These are phyloP conservation scores for Oriolus oriolus DNA, from an alignment of 2,113 vertebrate species.

Conservation along the genomic window DNA sequence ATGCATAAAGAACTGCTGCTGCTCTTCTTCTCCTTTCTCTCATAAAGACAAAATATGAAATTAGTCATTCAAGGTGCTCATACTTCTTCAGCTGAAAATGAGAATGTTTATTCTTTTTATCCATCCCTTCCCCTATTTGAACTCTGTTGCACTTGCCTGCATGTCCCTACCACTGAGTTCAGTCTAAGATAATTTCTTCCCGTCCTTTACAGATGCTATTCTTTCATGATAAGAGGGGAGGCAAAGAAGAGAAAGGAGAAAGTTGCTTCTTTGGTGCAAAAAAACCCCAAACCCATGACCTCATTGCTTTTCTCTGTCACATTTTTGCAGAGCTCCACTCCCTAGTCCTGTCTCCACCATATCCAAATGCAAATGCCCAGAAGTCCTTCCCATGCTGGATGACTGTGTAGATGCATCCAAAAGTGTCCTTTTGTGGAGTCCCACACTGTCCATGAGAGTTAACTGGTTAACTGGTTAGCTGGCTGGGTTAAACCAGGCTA, in stretches of 20 bases:
- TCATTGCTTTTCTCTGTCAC: background rate
- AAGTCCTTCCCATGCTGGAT: fast-evolving
- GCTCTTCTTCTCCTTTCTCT: background rate
- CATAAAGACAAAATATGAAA: background rate
- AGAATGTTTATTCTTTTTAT: background rate
- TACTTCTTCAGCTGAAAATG: background rate
- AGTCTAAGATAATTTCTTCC: background rate
- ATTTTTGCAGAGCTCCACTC: background rate
- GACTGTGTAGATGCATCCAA: background rate
- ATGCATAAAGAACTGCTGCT: background rate
- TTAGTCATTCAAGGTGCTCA: background rate
- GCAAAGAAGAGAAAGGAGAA: background rate
- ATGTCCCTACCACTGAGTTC: background rate
- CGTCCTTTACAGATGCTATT: background rate
- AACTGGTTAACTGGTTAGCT: background rate
- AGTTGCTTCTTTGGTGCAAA: background rate
- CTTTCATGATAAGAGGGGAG: background rate
- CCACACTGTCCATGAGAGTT: background rate
- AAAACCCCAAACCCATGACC: background rate
- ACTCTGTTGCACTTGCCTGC: background rate
- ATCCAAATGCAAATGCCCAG: background rate
- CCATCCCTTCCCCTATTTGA: background rate
- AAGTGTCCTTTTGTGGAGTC: background rate
- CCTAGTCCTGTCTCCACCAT: background rate
- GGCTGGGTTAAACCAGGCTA: background rate